A percentile compares a stretch with the other conserved stretches of the same genome.
Conservation (phyloP, 2,888 invertebrate species). For the Timandra comae region DNA sequence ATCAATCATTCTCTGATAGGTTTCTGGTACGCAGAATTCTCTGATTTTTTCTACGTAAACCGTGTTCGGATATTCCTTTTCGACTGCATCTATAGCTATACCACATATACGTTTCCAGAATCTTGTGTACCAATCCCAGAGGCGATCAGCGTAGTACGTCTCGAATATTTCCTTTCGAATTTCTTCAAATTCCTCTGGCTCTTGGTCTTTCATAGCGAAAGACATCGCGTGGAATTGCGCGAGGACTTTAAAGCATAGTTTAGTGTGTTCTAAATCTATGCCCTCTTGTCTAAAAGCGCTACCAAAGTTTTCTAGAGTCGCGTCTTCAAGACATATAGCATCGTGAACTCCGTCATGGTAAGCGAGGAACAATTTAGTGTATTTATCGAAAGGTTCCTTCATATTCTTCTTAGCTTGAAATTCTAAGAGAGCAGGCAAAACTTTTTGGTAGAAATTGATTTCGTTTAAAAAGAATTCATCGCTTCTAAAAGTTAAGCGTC, state of each 20-base stretch:
- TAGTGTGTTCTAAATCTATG: slow-evolving; percentile 67
- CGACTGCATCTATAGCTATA: slow-evolving; percentile 79
- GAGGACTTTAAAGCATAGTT: slow-evolving; percentile 64
- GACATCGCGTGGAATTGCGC: slow-evolving; percentile 79
- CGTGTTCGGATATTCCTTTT: slow-evolving; percentile 78
- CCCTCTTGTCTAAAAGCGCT: slow-evolving; percentile 66
- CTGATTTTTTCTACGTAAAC: slow-evolving; percentile 76
- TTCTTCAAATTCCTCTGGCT: slow-evolving; percentile 63
- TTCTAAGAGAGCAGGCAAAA: slow-evolving; percentile 61
- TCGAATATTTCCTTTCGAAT: slow-evolving; percentile 64
- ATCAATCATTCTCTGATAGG: slow-evolving; percentile 65
- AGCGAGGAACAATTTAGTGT: slow-evolving; percentile 60
- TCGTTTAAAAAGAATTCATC: slow-evolving; percentile 83
- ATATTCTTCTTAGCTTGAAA: slow-evolving; percentile 55
- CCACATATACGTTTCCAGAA: slow-evolving; percentile 69
- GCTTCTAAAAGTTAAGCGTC: slow-evolving; percentile 80
- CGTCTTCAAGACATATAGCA: slow-evolving; percentile 76
- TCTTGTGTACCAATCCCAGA: slow-evolving; percentile 75
- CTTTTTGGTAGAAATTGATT: slow-evolving; percentile 78
- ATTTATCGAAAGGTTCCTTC: slow-evolving; percentile 70
- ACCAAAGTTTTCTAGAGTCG: slow-evolving; percentile 56
- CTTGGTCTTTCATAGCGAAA: slow-evolving; percentile 75
- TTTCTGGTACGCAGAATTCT: slow-evolving; percentile 68
- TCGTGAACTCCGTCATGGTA: slow-evolving; percentile 73
- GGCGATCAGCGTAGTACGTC: slow-evolving; percentile 74